Percentiles rank a stretch among this genome's conserved stretches.
Conservation (phyloP, 2,797 vertebrate genomes). For the Phrynocephalus vlangalii region DNA sequence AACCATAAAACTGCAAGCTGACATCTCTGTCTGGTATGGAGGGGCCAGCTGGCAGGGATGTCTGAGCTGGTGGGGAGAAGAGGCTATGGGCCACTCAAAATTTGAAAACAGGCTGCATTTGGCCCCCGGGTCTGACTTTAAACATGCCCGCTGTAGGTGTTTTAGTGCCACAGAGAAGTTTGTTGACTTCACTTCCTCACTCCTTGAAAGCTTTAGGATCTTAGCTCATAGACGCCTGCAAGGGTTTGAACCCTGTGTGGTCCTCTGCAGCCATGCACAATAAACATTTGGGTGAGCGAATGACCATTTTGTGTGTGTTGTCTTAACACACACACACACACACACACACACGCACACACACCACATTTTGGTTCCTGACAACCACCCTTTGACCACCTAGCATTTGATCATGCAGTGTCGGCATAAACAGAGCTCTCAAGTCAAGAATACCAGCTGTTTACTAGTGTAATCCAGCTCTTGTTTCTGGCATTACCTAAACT, state of each 20-base stretch:
- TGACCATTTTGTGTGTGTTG: constrained; percentile 24
- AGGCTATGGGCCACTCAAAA: too few relatives aligned
- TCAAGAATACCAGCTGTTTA: neutral
- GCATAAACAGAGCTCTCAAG: neutral
- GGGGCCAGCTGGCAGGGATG: too few relatives aligned
- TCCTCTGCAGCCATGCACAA: neutral
- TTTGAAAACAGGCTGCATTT: too few relatives aligned
- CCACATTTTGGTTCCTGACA: constrained; percentile 16
- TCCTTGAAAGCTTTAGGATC: constrained; percentile 36
- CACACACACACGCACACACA: neutral
- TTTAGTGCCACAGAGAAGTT: too few relatives aligned
- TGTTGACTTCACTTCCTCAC: constrained; percentile 30
- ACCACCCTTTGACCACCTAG: neutral
- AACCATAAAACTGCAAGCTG: too few relatives aligned
- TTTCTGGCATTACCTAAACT: constrained; percentile 6
- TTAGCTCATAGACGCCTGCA: constrained; percentile 19
- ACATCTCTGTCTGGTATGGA: too few relatives aligned
- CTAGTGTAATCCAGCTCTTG: neutral
- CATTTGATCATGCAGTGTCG: accelerated
- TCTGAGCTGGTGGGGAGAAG: too few relatives aligned
- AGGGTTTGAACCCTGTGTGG: constrained; percentile 27
- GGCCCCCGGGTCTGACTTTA: too few relatives aligned
- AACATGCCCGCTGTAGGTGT: too few relatives aligned
- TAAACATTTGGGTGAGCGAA: neutral
- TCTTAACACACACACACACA: constrained; percentile 6